These are phyloP conservation scores for honey bee (Apis mellifera) DNA, from an alignment of 1,140 invertebrate species.

Conservation along the genomic window Amel_HAv3.1 CM009933.2:6188001-6188500, in stretches of 20 bases:
- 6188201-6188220: slow-evolving; percentile 89
- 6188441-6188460: slow-evolving; percentile 89
- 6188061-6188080: neutral
- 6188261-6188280: slow-evolving; percentile 94
- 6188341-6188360: slow-evolving; percentile 91
- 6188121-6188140: slow-evolving; percentile 91
- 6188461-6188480: slow-evolving; percentile 88
- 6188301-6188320: slow-evolving; percentile 92
- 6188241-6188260: slow-evolving; percentile 92
- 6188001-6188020: neutral
- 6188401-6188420: slow-evolving; percentile 89
- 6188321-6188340: slow-evolving; percentile 93
- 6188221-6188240: slow-evolving; percentile 87
- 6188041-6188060: no score
- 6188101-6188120: slow-evolving; percentile 92
- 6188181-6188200: slow-evolving; percentile 93
- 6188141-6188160: slow-evolving; percentile 90
- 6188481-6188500: slow-evolving; percentile 64
- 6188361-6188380: slow-evolving; percentile 89
- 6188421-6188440: slow-evolving; percentile 90
- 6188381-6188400: slow-evolving; percentile 90
- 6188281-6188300: slow-evolving; percentile 89
- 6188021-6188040: neutral
- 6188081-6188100: slow-evolving; percentile 80
- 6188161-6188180: slow-evolving; percentile 88